Base-by-base conservation (phyloP, 37 sponge, comb jelly and placozoan genomes). In the Dysidea cf. avara region DNA sequence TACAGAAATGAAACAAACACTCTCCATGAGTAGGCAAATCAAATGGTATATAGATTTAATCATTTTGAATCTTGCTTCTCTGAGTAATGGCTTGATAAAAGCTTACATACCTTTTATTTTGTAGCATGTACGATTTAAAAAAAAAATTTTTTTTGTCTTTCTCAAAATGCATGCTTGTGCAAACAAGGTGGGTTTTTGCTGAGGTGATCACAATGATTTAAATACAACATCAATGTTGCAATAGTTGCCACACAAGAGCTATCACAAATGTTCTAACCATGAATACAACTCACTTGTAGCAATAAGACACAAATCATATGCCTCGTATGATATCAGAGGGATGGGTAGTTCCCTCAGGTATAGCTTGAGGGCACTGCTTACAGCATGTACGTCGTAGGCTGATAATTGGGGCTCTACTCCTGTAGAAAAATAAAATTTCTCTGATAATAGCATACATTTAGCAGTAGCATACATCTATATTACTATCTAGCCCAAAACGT, bases 311-410 rank as follows among this genome's bases (percentile, higher is more conserved):
- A 89, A 39, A 69, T 94, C 85, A 49, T 86, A 94, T 18, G 74
- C 77, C 20, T 89, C 90, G 37, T 80, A 94, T n/a, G 95, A 78
- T 25, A 94, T 61, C 37, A 96, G 81, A 24, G 96, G 96, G 17
- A 96, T 75, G 26, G 96, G 96, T 11, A 96, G 76, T 59, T 96
- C 96, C 36, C 96, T 69, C 37, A 96, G 77, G 74, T 84, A 96
- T 46, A 86, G 84, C 62, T 96, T 96, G 63, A 92, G 63, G 13
- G 86, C 80, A 33, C 96, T 81, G 53, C 90, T 79, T 21, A 96
- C 37, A 12, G 82, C 85, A 61, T 92, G 87, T 28, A 85, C 56
- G 65, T 96, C 72, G 17, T 54, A 49, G 22, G 53, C 39, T 3
- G 47, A 34, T 47, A 90, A 68, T 49, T 84, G 71, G 16, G 81